Conservation (phyloP, 1,140 invertebrate species). For the Zaprionus capensis region DNA sequence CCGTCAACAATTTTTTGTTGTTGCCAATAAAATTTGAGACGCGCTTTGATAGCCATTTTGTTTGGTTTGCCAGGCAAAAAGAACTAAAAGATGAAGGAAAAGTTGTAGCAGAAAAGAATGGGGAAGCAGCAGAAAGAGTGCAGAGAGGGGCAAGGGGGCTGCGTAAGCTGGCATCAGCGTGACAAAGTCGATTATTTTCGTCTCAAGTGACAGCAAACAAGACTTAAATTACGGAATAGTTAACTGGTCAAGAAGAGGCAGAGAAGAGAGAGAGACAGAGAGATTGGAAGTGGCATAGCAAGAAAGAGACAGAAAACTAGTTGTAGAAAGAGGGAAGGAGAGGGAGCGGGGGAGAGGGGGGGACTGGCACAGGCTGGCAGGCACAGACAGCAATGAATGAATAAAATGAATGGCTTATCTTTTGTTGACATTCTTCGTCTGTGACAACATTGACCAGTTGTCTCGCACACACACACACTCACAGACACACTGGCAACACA, state of each 20-base stretch:
- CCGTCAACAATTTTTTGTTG: constrained; percentile 38
- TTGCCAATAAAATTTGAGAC: constrained; percentile 68
- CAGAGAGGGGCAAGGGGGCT: neutral
- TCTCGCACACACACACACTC: constrained; percentile 43
- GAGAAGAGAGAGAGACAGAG: neutral
- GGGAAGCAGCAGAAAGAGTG: neutral
- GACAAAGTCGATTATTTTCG: constrained; percentile 80
- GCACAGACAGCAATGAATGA: constrained; percentile 63
- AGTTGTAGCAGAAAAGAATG: neutral
- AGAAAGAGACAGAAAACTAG: neutral
- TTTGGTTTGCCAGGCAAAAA: constrained; percentile 6
- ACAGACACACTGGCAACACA: constrained; percentile 21
- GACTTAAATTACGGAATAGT: constrained; percentile 81
- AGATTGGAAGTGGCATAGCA: neutral
- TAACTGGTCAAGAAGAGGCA: constrained; percentile 54
- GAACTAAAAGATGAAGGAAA: neutral
- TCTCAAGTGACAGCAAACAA: constrained; percentile 82
- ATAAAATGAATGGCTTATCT: constrained; percentile 83
- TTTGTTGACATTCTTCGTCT: constrained; percentile 81
- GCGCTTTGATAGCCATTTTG: constrained; percentile 48
- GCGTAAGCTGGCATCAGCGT: constrained; percentile 44
- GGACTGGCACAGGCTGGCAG: constrained; percentile 7
- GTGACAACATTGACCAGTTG: constrained; percentile 81
- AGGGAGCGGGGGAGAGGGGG: neutral
- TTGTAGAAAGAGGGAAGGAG: neutral